Conservation (phyloP, 1,140 invertebrate genomes). For the Zaprionus tsacasi region DNA sequence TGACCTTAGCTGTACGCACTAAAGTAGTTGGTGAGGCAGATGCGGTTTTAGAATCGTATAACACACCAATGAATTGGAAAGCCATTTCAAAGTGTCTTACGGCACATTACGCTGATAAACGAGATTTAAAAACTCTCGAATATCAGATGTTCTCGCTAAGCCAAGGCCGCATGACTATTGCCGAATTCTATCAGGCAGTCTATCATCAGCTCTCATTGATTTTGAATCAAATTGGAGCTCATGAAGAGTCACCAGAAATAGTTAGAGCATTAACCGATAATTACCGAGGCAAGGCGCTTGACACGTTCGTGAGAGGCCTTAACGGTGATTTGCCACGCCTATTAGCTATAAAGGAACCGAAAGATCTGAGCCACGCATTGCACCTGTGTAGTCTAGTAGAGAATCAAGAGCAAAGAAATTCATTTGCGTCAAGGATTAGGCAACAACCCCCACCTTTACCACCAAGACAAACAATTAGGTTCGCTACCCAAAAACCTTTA, state of each 20-base stretch:
- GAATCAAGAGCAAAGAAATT: neutral
- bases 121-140: conserved; percentile 11
- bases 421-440: neutral
- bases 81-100: neutral
- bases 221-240: neutral
- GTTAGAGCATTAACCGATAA: neutral
- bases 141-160: conserved; percentile 7
- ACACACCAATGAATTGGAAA: too few relatives aligned
- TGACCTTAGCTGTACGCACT: neutral
- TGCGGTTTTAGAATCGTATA: neutral
- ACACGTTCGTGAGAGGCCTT: neutral
- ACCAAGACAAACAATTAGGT: conserved; percentile 4
- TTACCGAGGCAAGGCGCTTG: neutral
- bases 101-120: neutral
- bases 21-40: conserved; percentile 4
- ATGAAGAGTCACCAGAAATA: neutral
- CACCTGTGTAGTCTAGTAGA: too few relatives aligned
- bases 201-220: conserved; percentile 7
- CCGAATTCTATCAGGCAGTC: conserved; percentile 3
- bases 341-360: conserved; percentile 16
- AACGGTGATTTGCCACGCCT: conserved; percentile 6
- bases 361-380: conserved; percentile 11
- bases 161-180: neutral
- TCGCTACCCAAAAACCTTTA: neutral
- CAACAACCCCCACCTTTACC: conserved; percentile 5